Base-by-base conservation (phyloP, 2,113 vertebrate species). In the Strix uralensis region DNA sequence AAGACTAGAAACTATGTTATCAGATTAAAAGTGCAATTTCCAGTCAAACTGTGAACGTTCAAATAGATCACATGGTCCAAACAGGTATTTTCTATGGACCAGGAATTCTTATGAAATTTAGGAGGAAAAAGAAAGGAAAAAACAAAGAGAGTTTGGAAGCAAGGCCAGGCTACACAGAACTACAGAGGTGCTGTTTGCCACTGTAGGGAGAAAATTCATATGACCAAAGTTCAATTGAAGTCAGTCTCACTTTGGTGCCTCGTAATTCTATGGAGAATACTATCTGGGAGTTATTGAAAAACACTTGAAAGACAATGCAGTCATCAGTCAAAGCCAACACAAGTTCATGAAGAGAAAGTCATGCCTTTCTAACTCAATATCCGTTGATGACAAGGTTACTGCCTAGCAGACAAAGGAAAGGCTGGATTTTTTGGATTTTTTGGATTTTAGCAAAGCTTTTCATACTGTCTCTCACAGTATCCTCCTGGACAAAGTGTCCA, bases 381-480 rank as follows among this genome's bases (percentile, higher is more conserved):
- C 22, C 14, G 46, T 47, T 21, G 34, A 10, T 29, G 18, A 18
- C 9, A 40, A 42, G 14, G 16, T 23, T 65, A 23, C 5, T 54
- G 26, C 5, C 2, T 27, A 27, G 8, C 26, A 17, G 79, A 40
- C 29, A 27, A n/a, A 71, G 5, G 42, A 7, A 84, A 79, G 11
- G 11, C 2, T n/a, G n/a, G n/a, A n/a, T n/a, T n/a, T n/a, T n/a
- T n/a, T 10, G 1, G 0, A 1, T 26, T 80, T 57, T 32, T 47
- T 6, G 2, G 2, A 42, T 75, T 70, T 70, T 34, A 81, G 12
- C 51, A 66, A 70, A 75, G 10, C 3, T 49, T 59, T 67, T 57
- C 14, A 22, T 54, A 9, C 46, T 47, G 19, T 47, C 46, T 47
- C 46, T 47, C 46, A 47, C 3, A 20, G 46, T 47, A 47, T 47